A percentile compares a stretch with the other conserved stretches of the same genome.
Evolutionary conservation across 1,140 invertebrate genomes (phyloP).

Genomic region (Trinorchestia longiramus): DNA sequence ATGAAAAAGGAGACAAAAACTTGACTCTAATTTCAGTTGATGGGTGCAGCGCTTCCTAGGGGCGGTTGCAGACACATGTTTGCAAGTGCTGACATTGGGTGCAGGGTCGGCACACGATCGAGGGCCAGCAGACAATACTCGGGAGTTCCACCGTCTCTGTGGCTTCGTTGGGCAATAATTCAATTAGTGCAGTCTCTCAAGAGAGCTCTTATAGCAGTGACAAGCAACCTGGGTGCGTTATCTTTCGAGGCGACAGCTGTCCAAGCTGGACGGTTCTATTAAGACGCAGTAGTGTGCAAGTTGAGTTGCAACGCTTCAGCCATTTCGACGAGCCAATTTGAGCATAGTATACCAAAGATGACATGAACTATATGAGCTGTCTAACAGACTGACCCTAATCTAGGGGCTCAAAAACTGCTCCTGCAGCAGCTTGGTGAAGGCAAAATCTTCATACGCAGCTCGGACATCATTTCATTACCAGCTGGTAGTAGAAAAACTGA

Average conservation of each 20-base stretch:
- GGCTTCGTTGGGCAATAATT: slow-evolving; percentile 33
- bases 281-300: slow-evolving; percentile 37
- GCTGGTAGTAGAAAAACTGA: not conserved
- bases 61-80: not conserved
- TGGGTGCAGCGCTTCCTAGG: not conserved
- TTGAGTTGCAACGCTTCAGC: not conserved
- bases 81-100: too few relatives aligned
- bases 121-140: not conserved
- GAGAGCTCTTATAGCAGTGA: slow-evolving; percentile 45
- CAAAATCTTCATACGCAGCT: not conserved
- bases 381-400: not conserved
- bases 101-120: not conserved
- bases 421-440: not conserved
- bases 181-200: slow-evolving; percentile 37
- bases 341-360: not conserved
- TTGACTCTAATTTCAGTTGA: not conserved
- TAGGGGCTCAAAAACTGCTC: not conserved
- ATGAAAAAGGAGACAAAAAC: not conserved
- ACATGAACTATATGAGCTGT: slow-evolving; percentile 7
- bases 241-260: slow-evolving; percentile 52
- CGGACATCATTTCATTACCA: not conserved
- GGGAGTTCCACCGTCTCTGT: not conserved
- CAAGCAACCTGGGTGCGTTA: slow-evolving; percentile 39
- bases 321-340: slow-evolving; percentile 28
- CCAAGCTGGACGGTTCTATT: slow-evolving; percentile 30